These are phyloP conservation scores for Drosophila seclusa DNA, from an alignment of 2,888 invertebrate species.

Conservation along the genomic window DNA sequence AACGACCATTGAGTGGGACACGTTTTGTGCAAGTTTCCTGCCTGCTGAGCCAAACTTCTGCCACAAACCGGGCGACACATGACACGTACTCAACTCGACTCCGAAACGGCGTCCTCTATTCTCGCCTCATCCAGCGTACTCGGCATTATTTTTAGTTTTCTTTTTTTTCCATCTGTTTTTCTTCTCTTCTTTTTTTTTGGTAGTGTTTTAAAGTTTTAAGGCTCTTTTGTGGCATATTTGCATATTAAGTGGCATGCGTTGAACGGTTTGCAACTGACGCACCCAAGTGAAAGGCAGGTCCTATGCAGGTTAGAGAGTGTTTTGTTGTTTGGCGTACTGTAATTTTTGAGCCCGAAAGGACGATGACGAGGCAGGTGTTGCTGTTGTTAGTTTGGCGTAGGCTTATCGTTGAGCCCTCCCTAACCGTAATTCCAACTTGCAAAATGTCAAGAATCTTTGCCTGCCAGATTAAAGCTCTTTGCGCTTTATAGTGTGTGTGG, in stretches of 20 bases:
- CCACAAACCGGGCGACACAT: conserved; percentile 77
- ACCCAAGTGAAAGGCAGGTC: conserved; percentile 4
- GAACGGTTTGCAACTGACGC: conserved; percentile 45
- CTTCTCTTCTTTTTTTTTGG: conserved; percentile 63
- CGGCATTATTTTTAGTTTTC: conserved; percentile 71
- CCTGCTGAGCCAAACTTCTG: conserved; percentile 69
- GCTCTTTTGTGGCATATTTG: conserved; percentile 80
- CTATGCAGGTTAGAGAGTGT: conserved; percentile 7
- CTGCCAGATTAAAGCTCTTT: conserved; percentile 51
- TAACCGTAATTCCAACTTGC: conserved; percentile 62
- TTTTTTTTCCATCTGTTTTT: conserved; percentile 57
- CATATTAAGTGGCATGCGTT: conserved; percentile 79
- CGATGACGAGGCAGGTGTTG: conserved; percentile 50
- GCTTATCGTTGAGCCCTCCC: conserved; percentile 66
- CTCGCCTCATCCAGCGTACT: conserved; percentile 8
- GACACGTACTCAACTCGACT: conserved; percentile 70
- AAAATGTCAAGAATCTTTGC: conserved; percentile 66
- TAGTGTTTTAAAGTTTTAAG: conserved; percentile 78
- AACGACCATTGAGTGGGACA: conserved; percentile 73
- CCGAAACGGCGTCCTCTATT: conserved; percentile 4
- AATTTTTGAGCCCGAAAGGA: conserved; percentile 28
- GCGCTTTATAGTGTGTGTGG: not conserved
- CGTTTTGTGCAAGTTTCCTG: conserved; percentile 70
- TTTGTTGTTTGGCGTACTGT: conserved; percentile 4
- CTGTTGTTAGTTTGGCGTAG: conserved; percentile 71